Base-by-base conservation (phyloP, 2,113 vertebrate species). In the Microtus pennsylvanicus region DNA sequence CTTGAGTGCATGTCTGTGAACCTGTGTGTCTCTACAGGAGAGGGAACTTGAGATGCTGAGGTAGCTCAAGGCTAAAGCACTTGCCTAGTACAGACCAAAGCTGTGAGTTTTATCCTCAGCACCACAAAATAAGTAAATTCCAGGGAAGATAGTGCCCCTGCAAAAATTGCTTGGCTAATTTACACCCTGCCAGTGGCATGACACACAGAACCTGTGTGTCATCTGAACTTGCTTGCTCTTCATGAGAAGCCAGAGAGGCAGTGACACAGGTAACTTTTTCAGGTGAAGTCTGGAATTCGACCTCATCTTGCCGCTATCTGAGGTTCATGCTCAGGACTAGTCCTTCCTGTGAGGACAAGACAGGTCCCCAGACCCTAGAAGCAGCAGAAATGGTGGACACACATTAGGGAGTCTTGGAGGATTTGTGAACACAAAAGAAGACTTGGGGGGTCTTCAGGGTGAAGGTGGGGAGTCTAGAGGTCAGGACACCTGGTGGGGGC, bases 241-340 rank as follows among this genome's bases (percentile, higher is more conserved):
- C 78, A 28, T 22, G 33, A 83, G 90, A 89, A 11, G 38, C 28
- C 90, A 55, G 33, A 67, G 80, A 89, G 52, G 86, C 12, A 8
- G 63, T n/a, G 69, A 45, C 75, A 42, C 33, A 47, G 61, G 85
- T 38, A 61, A 78, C 74, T 69, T 95, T 87, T 93, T 7, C 75
- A 83, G 78, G 89, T 30, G 1, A 47, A 86, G 91, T 67, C 55
- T 75, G 70, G 93, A 87, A 76, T 91, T 47, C 76, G 42, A 50
- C 67, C 76, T 78, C 93, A 95, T 83, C 95, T 93, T 90, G 87
- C 75, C 28, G 12, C 83, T 85, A 75, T 67, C 78, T 69, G 19
- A 63, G 87, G 93, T 77, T 81, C 45, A 3, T 11, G 55, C 78
- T 95, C 78, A 45, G 72, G 75, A 86, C 30, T 35, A 52, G 75